A percentile compares a stretch with the other conserved stretches of the same genome.
phyloP scores from a whole-genome alignment of 2,113 vertebrate genomes.

The Conger conger region DNA sequence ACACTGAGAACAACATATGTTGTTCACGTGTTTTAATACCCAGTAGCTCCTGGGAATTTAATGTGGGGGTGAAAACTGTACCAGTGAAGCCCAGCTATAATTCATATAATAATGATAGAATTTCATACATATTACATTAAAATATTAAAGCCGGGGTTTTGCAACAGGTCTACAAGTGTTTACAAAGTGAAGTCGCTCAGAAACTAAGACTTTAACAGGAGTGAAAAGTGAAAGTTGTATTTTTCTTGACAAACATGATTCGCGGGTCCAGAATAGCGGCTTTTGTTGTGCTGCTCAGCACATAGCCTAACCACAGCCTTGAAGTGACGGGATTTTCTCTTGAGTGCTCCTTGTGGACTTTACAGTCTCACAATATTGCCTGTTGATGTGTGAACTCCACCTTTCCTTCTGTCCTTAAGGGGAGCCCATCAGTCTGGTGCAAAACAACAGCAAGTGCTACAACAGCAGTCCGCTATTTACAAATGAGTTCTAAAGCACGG shows the following conservation, averaged over 20 bases:
- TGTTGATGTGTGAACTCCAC: neutral
- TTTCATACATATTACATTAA: neutral
- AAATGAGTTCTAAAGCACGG: no score
- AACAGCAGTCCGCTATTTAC: no score
- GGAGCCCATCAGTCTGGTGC: no score
- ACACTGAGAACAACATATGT: neutral
- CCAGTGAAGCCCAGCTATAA: neutral
- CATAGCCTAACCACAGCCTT: neutral
- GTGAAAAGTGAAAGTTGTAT: neutral
- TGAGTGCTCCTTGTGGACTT: neutral
- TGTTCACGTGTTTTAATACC: neutral
- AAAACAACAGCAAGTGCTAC: no score
- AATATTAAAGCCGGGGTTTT: neutral
- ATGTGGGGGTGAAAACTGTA: neutral
- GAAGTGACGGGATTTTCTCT: neutral
- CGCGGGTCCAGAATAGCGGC: neutral
- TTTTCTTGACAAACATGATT: neutral
- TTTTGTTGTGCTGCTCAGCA: neutral
- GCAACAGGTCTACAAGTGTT: neutral
- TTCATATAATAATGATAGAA: neutral
- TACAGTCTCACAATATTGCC: neutral
- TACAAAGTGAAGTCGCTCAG: neutral
- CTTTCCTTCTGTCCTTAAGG: no score
- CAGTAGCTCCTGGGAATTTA: conserved; percentile 1
- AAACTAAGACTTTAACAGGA: neutral